phyloP scores from a whole-genome alignment of 2,888 invertebrate genomes.

The Chromoteleia sp. region DNA sequence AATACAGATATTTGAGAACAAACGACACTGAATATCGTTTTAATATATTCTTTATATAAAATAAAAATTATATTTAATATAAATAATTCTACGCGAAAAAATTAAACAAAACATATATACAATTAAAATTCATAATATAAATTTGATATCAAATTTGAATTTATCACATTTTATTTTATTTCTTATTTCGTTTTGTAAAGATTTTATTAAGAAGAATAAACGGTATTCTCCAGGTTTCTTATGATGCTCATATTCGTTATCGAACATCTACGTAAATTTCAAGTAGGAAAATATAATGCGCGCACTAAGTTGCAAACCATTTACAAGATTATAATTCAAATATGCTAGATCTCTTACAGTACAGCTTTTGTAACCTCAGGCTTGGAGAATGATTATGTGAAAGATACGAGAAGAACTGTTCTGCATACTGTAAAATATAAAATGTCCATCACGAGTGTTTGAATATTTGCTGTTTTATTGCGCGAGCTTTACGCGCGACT shows the following conservation, averaged over 20 bases:
- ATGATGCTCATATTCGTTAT: constrained; percentile 47
- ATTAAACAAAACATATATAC: no score
- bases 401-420: constrained; percentile 58
- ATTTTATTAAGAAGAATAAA: constrained; percentile 31
- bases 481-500: no score
- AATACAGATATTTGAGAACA: no score
- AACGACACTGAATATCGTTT: no score
- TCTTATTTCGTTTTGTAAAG: constrained; percentile 3
- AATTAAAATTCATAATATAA: background rate
- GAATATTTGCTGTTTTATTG: constrained; percentile 3
- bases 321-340: constrained; percentile 68
- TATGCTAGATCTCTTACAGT: constrained; percentile 61
- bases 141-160: background rate
- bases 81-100: no score
- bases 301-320: constrained; percentile 54
- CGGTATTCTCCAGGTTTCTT: constrained; percentile 28
- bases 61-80: no score
- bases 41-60: no score
- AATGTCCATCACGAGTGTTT: constrained; percentile 46
- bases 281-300: constrained; percentile 57
- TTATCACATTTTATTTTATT: background rate
- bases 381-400: constrained; percentile 64
- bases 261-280: constrained; percentile 53
- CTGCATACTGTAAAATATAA: constrained; percentile 64
- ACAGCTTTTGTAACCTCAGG: constrained; percentile 54